Base-by-base conservation (phyloP, 2,113 vertebrate species). In the Myocastor coypus region DNA sequence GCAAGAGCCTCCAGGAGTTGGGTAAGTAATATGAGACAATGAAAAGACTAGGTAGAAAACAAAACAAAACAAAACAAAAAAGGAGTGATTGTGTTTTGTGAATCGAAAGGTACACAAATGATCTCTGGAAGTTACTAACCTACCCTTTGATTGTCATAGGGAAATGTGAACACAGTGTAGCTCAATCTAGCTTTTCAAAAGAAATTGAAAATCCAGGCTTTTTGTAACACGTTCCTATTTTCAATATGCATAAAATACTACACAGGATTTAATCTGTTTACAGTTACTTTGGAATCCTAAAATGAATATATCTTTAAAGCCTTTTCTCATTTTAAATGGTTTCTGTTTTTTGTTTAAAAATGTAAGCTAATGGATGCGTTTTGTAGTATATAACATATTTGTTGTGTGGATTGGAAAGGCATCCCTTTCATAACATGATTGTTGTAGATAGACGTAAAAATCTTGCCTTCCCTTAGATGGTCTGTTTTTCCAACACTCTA, bases 401-500 rank as follows among this genome's bases (percentile, higher is more conserved):
- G 64, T 83, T 83, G 9, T 10, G 69, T 50, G n/a, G 69, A 59
- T 17, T 89, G 78, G 32, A 37, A 68, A 94, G 89, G 68, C 19
- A 64, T 57, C 28, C 83, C 28, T 92, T 80, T 85, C 83, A 81
- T 13, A 28, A 73, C 24, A 20, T 82, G 24, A n/a, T 88, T 92
- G 24, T 83, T 66, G 16, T 68, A 91, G 30, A 12, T 34, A 88
- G 61, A 68, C 7, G 37, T 64, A 89, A 94, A 95, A 88, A 77
- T 61, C 83, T 83, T 86, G 50, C 92, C 68, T 98, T 95, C 9
- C 42, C 75, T 82, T 81, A 50, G 0, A 32, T 91, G 77, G 57
- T 92, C 63, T 94, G 11, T 83, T 89, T 95, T 94, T 83, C 20
- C 69, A 96, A 55, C 61, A 86, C 85, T 95, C 46, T 69, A 46